Conservation (phyloP, 2,888 invertebrate species). For the Hydraecia micacea region DNA sequence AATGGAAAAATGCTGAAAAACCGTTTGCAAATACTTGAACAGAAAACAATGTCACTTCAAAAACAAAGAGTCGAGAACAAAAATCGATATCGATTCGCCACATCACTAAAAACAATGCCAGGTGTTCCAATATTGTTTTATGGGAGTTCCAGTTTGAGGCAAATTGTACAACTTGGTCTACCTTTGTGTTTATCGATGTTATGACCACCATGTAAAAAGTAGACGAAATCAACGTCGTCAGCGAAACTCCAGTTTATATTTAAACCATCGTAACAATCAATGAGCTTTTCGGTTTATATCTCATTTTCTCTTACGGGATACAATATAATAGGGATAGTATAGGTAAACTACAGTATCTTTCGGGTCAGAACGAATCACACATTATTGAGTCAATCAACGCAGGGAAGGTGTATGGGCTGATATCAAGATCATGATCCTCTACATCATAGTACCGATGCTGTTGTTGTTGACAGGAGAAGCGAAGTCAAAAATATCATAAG, state of each 20-base stretch:
- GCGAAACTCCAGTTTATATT: conserved; percentile 36
- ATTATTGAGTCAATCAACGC: background rate
- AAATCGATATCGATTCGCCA: conserved; percentile 29
- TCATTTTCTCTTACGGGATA: conserved; percentile 23
- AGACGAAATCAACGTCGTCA: conserved; percentile 34
- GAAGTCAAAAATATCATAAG: background rate
- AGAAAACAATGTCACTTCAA: conserved; percentile 9
- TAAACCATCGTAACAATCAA: conserved; percentile 30
- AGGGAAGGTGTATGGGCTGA: background rate
- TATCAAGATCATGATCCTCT: background rate
- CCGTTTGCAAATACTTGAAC: conserved; percentile 2
- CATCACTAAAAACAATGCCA: conserved; percentile 63
- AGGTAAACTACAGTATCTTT: background rate
- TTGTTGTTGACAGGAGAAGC: background rate
- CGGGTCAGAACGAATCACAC: background rate
- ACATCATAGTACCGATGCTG: background rate
- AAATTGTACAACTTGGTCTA: conserved; percentile 64
- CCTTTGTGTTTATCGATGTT: conserved; percentile 60
- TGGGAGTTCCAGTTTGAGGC: conserved; percentile 66
- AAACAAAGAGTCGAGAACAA: background rate
- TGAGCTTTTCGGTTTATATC: conserved; percentile 21
- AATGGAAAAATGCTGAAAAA: background rate
- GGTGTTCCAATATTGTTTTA: conserved; percentile 75
- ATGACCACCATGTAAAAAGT: conserved; percentile 42
- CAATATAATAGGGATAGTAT: background rate